A percentile compares a stretch with the other conserved stretches of the same genome.
phyloP scores from a whole-genome alignment of 2,113 vertebrate genomes.

The Miniopterus natalensis region DNA sequence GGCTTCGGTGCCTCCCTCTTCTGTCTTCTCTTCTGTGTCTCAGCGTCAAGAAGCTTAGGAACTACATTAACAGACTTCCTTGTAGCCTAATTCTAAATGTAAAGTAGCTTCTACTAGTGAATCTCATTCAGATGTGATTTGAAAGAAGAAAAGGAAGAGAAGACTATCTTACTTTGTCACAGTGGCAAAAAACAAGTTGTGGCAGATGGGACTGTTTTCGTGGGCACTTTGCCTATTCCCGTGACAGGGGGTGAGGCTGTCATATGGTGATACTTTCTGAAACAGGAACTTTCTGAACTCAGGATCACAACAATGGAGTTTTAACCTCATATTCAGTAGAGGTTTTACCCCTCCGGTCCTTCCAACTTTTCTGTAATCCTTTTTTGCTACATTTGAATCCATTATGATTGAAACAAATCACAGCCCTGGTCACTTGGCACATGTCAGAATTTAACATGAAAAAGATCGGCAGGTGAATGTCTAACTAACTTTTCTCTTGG shows the following conservation, averaged over 20 bases:
- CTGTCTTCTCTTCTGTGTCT: not conserved
- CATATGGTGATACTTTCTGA: not conserved
- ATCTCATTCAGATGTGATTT: not conserved
- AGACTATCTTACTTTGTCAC: not conserved
- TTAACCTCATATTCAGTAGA: not conserved
- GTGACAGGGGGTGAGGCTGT: not conserved
- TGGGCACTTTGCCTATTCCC: not conserved
- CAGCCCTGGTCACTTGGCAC: not conserved
- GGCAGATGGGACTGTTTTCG: not conserved
- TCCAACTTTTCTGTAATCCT: not conserved
- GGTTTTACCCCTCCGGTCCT: not conserved
- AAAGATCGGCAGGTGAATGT: not conserved
- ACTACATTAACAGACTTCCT: not conserved
- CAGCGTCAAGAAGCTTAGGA: not conserved
- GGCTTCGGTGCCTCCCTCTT: not conserved
- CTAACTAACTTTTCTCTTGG: not conserved
- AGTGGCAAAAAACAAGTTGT: not conserved
- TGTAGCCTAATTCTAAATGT: not conserved
- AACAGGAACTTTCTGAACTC: not conserved
- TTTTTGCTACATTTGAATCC: not conserved
- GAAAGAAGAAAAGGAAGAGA: not conserved
- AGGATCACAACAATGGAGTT: not conserved
- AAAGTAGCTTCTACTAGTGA: not conserved
- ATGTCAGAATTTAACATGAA: not conserved
- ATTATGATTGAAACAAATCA: not conserved